Conservation (phyloP, 2,113 vertebrate species). For the Tetrax tetrax region DNA sequence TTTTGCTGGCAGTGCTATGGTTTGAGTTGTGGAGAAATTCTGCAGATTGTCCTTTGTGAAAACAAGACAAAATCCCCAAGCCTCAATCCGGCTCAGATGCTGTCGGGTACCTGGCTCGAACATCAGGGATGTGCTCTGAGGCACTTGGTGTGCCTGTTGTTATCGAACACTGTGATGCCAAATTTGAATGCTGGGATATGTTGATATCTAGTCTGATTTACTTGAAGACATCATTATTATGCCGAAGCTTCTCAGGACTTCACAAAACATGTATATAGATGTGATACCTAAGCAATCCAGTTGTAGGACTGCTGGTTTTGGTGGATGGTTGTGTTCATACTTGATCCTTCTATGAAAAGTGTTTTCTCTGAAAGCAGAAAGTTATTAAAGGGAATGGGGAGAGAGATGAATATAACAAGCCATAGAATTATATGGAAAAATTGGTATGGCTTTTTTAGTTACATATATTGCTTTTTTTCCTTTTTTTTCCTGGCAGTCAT, state of each 20-base stretch:
- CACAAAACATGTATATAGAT: accelerated
- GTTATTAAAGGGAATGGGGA: not conserved
- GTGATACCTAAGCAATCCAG: not conserved
- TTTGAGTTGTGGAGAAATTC: not conserved
- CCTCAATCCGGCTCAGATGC: accelerated
- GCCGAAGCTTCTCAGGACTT: not conserved
- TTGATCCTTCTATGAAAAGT: not conserved
- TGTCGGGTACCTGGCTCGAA: accelerated
- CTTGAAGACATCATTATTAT: not conserved
- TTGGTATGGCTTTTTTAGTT: not conserved
- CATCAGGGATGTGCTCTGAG: not conserved
- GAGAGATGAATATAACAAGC: not conserved
- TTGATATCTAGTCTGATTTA: not conserved
- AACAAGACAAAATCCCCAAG: not conserved
- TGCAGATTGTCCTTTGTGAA: accelerated
- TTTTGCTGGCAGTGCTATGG: not conserved
- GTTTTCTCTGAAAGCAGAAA: not conserved
- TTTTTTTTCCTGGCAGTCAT: not conserved
- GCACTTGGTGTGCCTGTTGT: not conserved
- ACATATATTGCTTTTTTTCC: not conserved
- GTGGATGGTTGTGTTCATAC: not conserved
- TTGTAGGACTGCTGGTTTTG: not conserved
- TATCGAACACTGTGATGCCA: not conserved
- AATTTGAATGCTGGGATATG: not conserved
- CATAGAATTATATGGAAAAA: not conserved